Evolutionary conservation across 2,113 vertebrate species (phyloP).

Genomic region (Mola mola): DNA sequence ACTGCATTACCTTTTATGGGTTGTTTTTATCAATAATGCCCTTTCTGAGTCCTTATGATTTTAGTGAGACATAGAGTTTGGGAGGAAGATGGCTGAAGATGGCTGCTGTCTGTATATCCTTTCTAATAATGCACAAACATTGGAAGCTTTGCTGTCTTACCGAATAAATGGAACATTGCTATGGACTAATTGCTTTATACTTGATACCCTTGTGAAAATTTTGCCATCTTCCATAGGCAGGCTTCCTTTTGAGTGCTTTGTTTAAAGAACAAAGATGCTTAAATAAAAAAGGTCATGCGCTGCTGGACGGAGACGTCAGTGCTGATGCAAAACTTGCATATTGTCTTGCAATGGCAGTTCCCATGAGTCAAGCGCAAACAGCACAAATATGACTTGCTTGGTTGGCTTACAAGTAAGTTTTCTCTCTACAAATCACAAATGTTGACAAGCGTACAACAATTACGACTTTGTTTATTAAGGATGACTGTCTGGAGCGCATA

Average conservation of each 20-base stretch:
- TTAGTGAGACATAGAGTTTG: conserved; percentile 1
- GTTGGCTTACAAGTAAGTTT: conserved; percentile 2
- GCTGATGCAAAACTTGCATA: conserved; percentile 67
- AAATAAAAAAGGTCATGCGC: conserved; percentile 53
- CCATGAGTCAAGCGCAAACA: conserved; percentile 21
- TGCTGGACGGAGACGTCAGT: conserved; percentile 45
- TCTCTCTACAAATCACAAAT: conserved; percentile 18
- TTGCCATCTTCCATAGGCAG: conserved; percentile 1
- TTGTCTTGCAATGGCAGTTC: conserved; percentile 46
- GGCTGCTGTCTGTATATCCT: not conserved
- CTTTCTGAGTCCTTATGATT: not conserved
- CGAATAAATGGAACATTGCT: no score
- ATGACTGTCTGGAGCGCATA: conserved; percentile 8
- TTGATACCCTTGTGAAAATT: conserved; percentile 7
- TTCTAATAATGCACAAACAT: no score
- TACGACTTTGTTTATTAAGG: conserved; percentile 35
- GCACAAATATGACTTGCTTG: not conserved
- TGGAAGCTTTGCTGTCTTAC: no score
- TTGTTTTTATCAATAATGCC: conserved; percentile 19
- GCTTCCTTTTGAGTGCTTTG: conserved; percentile 20
- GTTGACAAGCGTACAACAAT: conserved; percentile 20
- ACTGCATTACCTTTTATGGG: not conserved
- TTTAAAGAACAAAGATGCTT: conserved; percentile 32
- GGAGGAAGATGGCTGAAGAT: no score
- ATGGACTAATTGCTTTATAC: no score